Base-by-base conservation (phyloP, 2,888 invertebrate species). In the Megamerina dolium region DNA sequence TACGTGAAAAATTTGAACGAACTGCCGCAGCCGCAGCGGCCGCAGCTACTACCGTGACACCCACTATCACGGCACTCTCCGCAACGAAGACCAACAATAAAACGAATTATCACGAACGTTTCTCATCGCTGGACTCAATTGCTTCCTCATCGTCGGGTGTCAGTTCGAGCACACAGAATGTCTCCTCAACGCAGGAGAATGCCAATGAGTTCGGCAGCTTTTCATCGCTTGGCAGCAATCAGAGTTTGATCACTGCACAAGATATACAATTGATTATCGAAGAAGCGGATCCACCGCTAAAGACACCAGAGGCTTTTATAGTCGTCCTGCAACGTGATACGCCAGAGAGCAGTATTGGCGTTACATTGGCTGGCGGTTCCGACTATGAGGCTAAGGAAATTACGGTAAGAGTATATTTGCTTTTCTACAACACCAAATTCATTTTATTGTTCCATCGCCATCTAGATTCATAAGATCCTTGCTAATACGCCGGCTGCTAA, bases 371-470 rank as follows among this genome's bases (percentile, higher is more conserved):
- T 39, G 92, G 92, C 45, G 92, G 92, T 39, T 81, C 83, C 14
- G 92, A 93, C 67, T 91, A 90, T 66, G 92, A 92, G 75, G 83
- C 85, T 59, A 92, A 90, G 74, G 89, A 90, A 70, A 89, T 92
- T 52, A 90, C 89, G 61, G 90, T 88, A 70, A 74, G 80, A 6
- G 10, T 23, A 8, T 23, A 6, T 73, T n/a, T 29, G 42, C n/a
- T n/a, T n/a, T n/a, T n/a, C n/a, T n/a, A n/a, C n/a, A n/a, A n/a
- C n/a, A n/a, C n/a, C n/a, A n/a, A n/a, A n/a, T n/a, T n/a, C n/a
- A n/a, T n/a, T n/a, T n/a, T n/a, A n/a, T n/a, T n/a, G n/a, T n/a
- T n/a, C n/a, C n/a, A n/a, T n/a, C n/a, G n/a, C n/a, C n/a, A n/a
- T 36, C 19, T 65, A 89, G 89, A 84, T 93, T 52, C 89, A 92